Evolutionary conservation across 1,140 invertebrate genomes (phyloP), one percentile per base, ranked within the genome.

Genomic region (Drosophila nasuta): DNA sequence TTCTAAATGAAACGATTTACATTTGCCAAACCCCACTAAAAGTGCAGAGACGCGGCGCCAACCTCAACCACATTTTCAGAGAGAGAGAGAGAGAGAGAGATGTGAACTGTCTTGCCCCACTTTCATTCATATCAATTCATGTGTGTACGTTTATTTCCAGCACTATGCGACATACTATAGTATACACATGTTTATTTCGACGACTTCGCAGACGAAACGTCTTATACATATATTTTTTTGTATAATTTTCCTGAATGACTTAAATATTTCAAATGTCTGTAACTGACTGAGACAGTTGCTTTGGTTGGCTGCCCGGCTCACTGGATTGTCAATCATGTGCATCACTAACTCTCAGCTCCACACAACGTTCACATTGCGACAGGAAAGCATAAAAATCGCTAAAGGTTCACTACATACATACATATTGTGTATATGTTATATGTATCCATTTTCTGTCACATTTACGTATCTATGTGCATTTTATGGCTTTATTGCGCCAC

Each of bases 291-390:
- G 48, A 81, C 54, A 60, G 30, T 69, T 11, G 28, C 20, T 65
- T 41, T 41, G 28, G 58, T 49, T 65, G 59, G 30, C 66, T 83
- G 72, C 51, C 65, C 67, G 73, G 68, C 73, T 80, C 51, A 65
- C 49, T 67, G 68, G 66, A 68, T 71, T 85, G 85, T 88, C 85
- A 88, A 88, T 88, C 83, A 88, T 88, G 77, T 87, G 83, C 80
- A 77, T 82, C 80, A 66, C 82, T 83, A 69, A 64, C 54, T 71
- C 46, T 71, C 46, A 49, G 17, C 15, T 13, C 33, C 15, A 8
- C n/a, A 59, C 15, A 20, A 15, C 58, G 41, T 38, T 51, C 68
- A 71, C 66, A 79, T 71, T 67, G 73, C 51, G 69, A 66, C 13
- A 63, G 60, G 49, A 65, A 64, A 38, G 49, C 41, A 71, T 46